A percentile compares a stretch with the other conserved stretches of the same genome.
phyloP scores from a whole-genome alignment of 2,888 invertebrate genomes.

The Muschampia plurimacula region DNA sequence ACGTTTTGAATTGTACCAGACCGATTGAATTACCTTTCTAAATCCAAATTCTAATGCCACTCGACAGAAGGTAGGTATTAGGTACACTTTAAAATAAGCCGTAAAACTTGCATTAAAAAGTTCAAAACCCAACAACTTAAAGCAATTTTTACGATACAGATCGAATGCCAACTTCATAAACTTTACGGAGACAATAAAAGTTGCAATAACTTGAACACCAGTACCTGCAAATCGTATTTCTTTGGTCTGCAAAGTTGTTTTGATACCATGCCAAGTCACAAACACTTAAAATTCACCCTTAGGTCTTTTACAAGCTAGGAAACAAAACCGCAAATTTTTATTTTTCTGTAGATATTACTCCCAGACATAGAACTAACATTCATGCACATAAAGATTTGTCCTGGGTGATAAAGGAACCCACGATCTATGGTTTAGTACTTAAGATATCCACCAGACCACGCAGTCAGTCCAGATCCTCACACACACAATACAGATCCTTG shows the following conservation, averaged over 20 bases:
- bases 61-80: background rate
- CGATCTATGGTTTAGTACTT: too few species aligned
- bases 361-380: too few species aligned
- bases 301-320: background rate
- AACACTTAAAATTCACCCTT: constrained; percentile 13
- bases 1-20: background rate
- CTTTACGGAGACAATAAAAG: constrained; percentile 21
- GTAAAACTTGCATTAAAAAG: background rate
- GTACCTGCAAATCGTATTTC: constrained; percentile 36
- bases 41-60: background rate
- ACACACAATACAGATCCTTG: too few species aligned
- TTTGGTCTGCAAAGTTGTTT: constrained; percentile 35
- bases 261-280: constrained; percentile 32
- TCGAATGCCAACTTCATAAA: constrained; percentile 24
- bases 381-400: too few species aligned
- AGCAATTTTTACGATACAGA: constrained; percentile 24
- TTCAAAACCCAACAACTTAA: constrained; percentile 18
- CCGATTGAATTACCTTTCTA: background rate
- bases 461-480: too few species aligned
- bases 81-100: background rate
- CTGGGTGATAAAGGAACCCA: too few species aligned
- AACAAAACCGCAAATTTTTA: background rate
- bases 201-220: constrained; percentile 16
- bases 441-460: too few species aligned
- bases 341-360: too few species aligned